A percentile compares a stretch with the other conserved stretches of the same genome.
Evolutionary conservation across 2,797 vertebrate genomes (phyloP).

Genomic region (Danio tinwini): DNA sequence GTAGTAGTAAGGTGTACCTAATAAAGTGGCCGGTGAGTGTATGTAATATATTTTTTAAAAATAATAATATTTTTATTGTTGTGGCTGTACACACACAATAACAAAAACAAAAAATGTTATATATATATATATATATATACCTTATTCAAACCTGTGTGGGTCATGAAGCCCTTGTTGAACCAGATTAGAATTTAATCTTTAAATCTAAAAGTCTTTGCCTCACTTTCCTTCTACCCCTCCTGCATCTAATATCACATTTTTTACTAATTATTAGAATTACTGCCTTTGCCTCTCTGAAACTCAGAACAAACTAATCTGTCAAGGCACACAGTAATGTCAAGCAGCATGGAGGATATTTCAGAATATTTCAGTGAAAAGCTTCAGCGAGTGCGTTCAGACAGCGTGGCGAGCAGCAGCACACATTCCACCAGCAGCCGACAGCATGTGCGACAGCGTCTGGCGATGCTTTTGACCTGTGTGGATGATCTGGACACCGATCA

Average conservation of each 20-base stretch:
- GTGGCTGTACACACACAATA: no score
- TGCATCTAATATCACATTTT: background rate
- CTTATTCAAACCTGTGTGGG: background rate
- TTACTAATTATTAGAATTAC: background rate
- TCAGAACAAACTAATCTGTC: background rate
- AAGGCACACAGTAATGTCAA: background rate
- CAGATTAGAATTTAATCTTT: constrained; percentile 14
- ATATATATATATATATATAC: no score
- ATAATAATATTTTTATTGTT: no score
- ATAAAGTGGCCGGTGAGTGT: no score
- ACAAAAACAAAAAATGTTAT: no score
- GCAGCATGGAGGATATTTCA: constrained; percentile 68
- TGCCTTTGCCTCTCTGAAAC: background rate
- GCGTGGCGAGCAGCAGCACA: constrained; percentile 69
- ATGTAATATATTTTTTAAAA: no score
- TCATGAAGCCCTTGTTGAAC: background rate
- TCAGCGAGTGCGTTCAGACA: constrained; percentile 66
- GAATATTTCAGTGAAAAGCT: constrained; percentile 46
- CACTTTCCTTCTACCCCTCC: background rate
- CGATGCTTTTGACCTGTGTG: constrained; percentile 77
- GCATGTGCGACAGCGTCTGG: constrained; percentile 76
- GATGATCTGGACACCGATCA: constrained; percentile 77
- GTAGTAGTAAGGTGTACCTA: no score
- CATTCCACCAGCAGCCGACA: constrained; percentile 68
- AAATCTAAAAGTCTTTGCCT: background rate